Percentiles rank a stretch among this genome's conserved stretches.
phyloP scores from a whole-genome alignment of 1,140 invertebrate genomes.

The Drosophila saltans region DNA sequence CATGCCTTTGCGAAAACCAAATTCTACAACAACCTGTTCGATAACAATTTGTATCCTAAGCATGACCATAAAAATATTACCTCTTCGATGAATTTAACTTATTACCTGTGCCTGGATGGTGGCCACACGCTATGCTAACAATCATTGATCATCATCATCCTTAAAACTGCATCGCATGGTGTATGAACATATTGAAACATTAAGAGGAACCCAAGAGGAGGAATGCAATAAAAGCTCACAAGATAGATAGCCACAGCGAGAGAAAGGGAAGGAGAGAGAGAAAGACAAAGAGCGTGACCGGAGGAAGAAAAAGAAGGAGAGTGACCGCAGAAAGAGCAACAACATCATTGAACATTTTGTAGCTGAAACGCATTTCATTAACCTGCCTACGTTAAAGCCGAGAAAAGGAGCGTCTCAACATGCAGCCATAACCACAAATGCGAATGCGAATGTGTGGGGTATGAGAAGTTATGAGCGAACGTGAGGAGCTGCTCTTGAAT shows the following conservation, averaged over 20 bases:
- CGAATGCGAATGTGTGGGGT: slow-evolving; percentile 9
- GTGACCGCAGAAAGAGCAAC: slow-evolving; percentile 21
- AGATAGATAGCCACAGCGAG: slow-evolving; percentile 20
- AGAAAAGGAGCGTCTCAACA: slow-evolving; percentile 26
- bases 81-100: slow-evolving; percentile 50
- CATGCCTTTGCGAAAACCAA: not conserved
- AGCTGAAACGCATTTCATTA: slow-evolving; percentile 76
- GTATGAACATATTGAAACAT: slow-evolving; percentile 69
- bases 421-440: not conserved
- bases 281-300: not conserved
- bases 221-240: slow-evolving; percentile 33
- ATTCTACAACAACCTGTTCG: slow-evolving; percentile 12
- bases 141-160: slow-evolving; percentile 76
- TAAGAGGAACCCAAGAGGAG: slow-evolving; percentile 43
- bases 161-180: slow-evolving; percentile 40
- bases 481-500: slow-evolving; percentile 32
- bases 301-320: not conserved
- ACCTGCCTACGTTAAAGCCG: slow-evolving; percentile 56
- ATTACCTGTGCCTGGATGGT: slow-evolving; percentile 41
- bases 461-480: slow-evolving; percentile 54
- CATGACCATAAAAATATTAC: slow-evolving; percentile 49
- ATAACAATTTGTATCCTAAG: slow-evolving; percentile 62
- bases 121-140: slow-evolving; percentile 76
- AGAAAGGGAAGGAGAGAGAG: not conserved
- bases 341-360: slow-evolving; percentile 68